phyloP scores from a whole-genome alignment of 2,797 vertebrate genomes.

The Simalia tracyae region DNA sequence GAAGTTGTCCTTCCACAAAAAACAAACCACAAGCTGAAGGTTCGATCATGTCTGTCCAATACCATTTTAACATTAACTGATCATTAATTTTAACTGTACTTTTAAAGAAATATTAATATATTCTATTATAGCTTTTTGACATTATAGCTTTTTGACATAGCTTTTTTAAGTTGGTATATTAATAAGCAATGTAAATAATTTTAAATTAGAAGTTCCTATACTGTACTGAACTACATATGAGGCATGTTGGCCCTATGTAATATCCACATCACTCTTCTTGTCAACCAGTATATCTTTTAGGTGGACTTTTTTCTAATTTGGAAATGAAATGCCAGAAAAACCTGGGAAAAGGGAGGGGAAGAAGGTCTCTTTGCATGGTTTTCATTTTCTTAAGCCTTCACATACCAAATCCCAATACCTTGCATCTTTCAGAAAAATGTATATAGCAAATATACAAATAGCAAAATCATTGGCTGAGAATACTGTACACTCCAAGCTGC shows the following conservation, averaged over 20 bases:
- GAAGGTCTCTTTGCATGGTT: not conserved
- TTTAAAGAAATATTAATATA: not conserved
- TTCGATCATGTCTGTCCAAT: not conserved
- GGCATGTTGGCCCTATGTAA: not conserved
- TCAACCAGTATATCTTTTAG: constrained; percentile 3
- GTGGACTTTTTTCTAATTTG: not conserved
- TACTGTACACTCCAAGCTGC: not conserved
- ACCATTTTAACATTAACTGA: not conserved
- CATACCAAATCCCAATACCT: not conserved
- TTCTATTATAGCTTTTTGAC: no score
- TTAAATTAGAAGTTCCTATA: constrained; percentile 22
- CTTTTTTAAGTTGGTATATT: not conserved
- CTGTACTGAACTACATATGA: constrained; percentile 29
- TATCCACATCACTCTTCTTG: constrained; percentile 11
- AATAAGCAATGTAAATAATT: constrained; percentile 30
- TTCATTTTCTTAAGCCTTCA: not conserved
- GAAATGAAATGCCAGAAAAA: not conserved
- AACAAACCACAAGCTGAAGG: not conserved
- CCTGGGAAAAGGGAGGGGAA: not conserved
- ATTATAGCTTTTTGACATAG: no score
- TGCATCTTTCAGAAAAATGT: not conserved
- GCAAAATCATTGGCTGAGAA: not conserved
- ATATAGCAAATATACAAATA: not conserved
- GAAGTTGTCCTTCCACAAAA: not conserved
- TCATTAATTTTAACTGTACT: not conserved